Base-by-base conservation (phyloP, 64 coral and sea anemone genomes). In the Stichodactyla mertensii region DNA sequence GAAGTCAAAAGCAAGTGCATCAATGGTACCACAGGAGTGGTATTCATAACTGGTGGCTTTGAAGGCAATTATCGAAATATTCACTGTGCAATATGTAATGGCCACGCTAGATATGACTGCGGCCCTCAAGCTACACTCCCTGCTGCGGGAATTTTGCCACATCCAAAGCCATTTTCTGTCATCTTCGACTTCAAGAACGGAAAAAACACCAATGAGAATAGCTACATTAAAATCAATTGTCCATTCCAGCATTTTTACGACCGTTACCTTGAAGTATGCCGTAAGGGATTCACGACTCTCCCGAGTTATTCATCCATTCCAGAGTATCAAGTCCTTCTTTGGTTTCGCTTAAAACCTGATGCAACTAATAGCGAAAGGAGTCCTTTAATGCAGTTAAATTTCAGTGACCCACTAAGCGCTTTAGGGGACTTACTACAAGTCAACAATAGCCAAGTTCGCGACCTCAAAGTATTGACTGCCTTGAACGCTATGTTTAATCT, bases 121-220 rank as follows among this genome's bases (percentile, higher is more conserved):
- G 78, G 78, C 6, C 78, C 78, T n/a, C 36, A 20, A 20, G 15
- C 5, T 20, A 53, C 53, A 0, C 0, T 20, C 6, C 6, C 51
- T 81, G 15, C 2, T 20, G 15, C 51, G 16, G 53, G 78, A 7
- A 1, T 19, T 81, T 10, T 19, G 52, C 78, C 52, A 7, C 5
- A 20, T 19, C n/a, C 78, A 18, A 9, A 53, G 12, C 78, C 78
- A 81, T 81, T 81, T 81, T 81, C 78, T 7, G 16, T 81, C 18
- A 55, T 81, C 78, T 81, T 81, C 9, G 51, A 81, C 53, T 81
- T 81, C 52, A 81, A 81, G 26, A 55, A 81, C 51, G 53, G 62
- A 66, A n/a, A 81, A 79, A 36, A 45, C 51, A 81, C 10, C 24
- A 31, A 31, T 23, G 16, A 8, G 6, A 27, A 74, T 11, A 74